These are phyloP conservation scores for Melanotaenia maccullochi DNA, from an alignment of 2,797 vertebrate genomes.

Conservation along the genomic window DNA sequence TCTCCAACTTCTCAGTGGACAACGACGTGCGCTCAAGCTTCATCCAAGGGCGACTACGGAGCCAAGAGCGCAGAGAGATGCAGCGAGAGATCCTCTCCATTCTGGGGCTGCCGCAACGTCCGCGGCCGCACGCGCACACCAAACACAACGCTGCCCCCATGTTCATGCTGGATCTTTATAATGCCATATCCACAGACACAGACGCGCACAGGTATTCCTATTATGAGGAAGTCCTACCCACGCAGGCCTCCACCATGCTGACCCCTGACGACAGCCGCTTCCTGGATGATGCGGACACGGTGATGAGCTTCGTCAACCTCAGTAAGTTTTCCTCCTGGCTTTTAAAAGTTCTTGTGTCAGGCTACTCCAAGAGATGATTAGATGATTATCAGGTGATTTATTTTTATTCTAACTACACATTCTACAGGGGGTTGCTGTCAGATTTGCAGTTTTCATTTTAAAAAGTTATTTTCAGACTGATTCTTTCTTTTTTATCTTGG, in stretches of 20 bases:
- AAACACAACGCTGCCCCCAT: constrained; percentile 93
- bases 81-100: constrained; percentile 98
- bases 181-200: constrained; percentile 87
- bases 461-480: no score
- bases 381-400: no score
- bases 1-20: constrained; percentile 89
- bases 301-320: constrained; percentile 97
- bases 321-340: constrained; percentile 79
- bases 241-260: constrained; percentile 84
- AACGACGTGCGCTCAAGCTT: constrained; percentile 93
- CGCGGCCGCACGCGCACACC: constrained; percentile 89
- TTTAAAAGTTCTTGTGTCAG: not conserved
- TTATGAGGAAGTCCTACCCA: constrained; percentile 85
- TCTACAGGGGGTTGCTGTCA: no score
- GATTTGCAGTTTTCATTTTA: no score
- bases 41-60: constrained; percentile 92
- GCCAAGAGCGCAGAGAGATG: constrained; percentile 95
- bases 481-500: no score
- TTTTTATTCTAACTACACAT: no score
- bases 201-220: constrained; percentile 84
- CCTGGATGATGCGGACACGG: constrained; percentile 95
- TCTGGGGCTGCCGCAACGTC: constrained; percentile 94
- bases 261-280: constrained; percentile 92
- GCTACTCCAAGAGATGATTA: no score
- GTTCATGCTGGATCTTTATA: constrained; percentile 98